Evolutionary conservation across 2,797 vertebrate genomes (phyloP).

Genomic region (Sardinella longiceps): DNA sequence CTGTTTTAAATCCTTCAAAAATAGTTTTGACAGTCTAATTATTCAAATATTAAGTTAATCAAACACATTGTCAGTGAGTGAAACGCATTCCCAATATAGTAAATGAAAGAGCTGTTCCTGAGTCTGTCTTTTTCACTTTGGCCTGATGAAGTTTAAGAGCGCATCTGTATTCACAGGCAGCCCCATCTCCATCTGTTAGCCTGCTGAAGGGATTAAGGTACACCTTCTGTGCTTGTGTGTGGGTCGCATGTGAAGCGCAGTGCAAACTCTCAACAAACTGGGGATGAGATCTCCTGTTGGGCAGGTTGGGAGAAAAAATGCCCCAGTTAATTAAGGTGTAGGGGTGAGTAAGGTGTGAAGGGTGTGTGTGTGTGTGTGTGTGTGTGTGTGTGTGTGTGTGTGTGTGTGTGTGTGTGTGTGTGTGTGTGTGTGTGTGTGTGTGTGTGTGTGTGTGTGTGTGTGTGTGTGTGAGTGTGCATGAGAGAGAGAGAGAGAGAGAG

Average conservation of each 20-base stretch:
- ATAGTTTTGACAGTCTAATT: background rate
- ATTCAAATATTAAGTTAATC: background rate
- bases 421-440: background rate
- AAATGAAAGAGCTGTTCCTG: constrained; percentile 11
- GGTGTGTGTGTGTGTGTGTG: background rate
- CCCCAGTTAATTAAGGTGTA: background rate
- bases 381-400: background rate
- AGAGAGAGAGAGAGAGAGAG: too few species aligned
- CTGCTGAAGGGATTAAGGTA: background rate
- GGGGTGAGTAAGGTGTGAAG: too few species aligned
- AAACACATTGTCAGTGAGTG: background rate
- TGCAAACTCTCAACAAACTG: too few species aligned
- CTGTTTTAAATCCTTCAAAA: background rate
- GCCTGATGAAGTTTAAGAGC: background rate
- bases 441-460: background rate
- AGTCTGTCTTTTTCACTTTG: too few species aligned
- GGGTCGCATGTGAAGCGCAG: background rate
- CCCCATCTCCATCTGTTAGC: background rate
- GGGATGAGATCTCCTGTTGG: too few species aligned
- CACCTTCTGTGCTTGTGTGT: background rate
- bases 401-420: background rate
- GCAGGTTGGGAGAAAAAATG: too few species aligned
- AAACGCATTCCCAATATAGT: background rate
- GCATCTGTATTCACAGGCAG: background rate
- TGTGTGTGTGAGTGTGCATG: background rate